These are phyloP conservation scores for Sycophila sp. DNA, from an alignment of 1,140 invertebrate species.

Conservation along the genomic window DNA sequence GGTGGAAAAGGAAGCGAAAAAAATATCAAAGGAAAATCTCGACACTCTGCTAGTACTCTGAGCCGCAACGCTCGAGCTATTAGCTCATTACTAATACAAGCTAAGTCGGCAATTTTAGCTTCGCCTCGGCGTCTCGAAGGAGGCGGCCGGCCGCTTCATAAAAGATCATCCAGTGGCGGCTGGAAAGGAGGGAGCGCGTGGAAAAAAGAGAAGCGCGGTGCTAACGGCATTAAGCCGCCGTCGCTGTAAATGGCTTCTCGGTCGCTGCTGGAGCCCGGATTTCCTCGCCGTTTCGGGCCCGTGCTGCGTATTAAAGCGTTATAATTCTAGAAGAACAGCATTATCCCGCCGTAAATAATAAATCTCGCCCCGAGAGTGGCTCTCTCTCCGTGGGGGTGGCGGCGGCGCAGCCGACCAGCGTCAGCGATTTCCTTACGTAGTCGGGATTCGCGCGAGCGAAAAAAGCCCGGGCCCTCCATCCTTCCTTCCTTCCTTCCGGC, in stretches of 20 bases:
- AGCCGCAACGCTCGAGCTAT: not conserved
- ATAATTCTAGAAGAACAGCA: constrained; percentile 31
- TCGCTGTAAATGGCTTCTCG: not conserved
- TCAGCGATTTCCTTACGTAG: constrained; percentile 28
- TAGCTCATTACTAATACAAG: constrained; percentile 8
- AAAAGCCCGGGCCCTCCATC: not conserved
- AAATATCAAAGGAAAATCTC: not conserved
- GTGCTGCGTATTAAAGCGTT: constrained; percentile 14
- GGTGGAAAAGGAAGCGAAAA: too few species aligned
- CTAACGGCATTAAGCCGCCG: not conserved
- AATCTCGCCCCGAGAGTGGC: constrained; percentile 20
- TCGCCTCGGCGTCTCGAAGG: not conserved
- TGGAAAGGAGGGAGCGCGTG: too few species aligned
- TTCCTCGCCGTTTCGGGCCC: not conserved
- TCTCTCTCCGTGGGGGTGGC: not conserved
- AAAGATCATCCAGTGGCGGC: too few species aligned
- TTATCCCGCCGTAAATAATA: constrained; percentile 35
- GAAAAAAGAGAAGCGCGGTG: not conserved
- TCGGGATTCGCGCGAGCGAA: not conserved
- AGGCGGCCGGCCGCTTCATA: not conserved
- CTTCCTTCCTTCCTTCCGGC: not conserved
- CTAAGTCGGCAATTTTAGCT: not conserved
- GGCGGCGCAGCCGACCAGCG: not conserved
- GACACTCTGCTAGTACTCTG: not conserved
- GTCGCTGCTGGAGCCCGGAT: not conserved